These are phyloP conservation scores for Tipula lateralis DNA, from an alignment of 2,888 invertebrate genomes.

Conservation along the genomic window DNA sequence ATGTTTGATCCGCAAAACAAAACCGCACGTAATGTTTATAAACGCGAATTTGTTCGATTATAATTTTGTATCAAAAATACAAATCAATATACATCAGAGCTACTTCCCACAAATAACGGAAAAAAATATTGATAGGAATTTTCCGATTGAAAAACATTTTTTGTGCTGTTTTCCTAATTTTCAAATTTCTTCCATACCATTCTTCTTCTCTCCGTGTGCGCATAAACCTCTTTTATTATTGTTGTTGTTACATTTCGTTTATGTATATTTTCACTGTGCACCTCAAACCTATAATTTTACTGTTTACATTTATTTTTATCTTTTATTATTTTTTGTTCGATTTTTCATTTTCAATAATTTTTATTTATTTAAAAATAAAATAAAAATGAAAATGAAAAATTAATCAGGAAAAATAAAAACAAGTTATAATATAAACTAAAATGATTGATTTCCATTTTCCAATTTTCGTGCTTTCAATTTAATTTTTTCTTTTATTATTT, in stretches of 20 bases:
- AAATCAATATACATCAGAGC: not conserved
- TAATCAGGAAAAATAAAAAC: not conserved
- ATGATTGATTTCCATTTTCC: conserved; percentile 11
- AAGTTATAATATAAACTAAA: not conserved
- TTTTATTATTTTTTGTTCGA: not conserved
- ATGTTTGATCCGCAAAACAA: not conserved
- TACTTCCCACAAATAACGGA: not conserved
- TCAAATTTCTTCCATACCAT: not conserved
- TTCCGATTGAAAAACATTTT: not conserved
- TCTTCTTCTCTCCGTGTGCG: not conserved
- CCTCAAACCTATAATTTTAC: not conserved
- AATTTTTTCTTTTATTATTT: not conserved
- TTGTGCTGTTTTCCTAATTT: conserved; percentile 9
- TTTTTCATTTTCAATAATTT: not conserved
- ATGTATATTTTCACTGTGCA: not conserved
- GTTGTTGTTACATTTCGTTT: not conserved
- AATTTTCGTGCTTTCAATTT: not conserved
- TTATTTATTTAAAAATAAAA: conserved; percentile 4
- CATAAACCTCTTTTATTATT: not conserved
- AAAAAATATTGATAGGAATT: not conserved
- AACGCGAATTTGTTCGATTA: not conserved
- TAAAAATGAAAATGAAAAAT: not conserved
- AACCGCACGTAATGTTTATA: not conserved
- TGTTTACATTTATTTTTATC: conserved; percentile 15
- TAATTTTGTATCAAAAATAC: not conserved